Evolutionary conservation across 2,113 vertebrate species (phyloP).

Genomic region (Reinhardtius hippoglossoides): DNA sequence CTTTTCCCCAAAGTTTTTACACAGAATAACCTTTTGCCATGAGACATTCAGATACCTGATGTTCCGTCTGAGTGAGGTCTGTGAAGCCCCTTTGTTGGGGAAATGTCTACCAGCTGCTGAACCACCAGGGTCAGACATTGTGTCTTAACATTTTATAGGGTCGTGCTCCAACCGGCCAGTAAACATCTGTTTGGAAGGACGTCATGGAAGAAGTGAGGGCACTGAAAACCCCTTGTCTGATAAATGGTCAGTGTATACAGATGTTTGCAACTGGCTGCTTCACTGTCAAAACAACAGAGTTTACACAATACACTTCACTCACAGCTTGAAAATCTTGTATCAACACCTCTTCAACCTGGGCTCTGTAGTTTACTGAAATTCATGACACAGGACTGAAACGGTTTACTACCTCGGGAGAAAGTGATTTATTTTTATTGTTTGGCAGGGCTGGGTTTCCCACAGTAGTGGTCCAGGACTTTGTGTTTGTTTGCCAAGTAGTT

Average conservation of each 20-base stretch:
- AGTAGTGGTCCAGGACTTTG: slow-evolving; percentile 16
- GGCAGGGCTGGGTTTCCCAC: slow-evolving; percentile 50
- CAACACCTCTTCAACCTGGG: slow-evolving; percentile 20
- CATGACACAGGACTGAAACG: not conserved
- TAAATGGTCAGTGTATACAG: slow-evolving; percentile 34
- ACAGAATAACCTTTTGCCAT: not conserved
- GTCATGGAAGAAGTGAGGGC: slow-evolving; percentile 5
- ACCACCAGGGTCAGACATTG: slow-evolving; percentile 36
- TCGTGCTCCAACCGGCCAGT: slow-evolving; percentile 8
- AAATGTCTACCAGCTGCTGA: slow-evolving; percentile 52
- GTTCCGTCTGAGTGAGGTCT: not conserved
- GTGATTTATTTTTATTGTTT: slow-evolving; percentile 44
- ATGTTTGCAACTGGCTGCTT: slow-evolving; percentile 5
- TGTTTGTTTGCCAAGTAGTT: slow-evolving; percentile 52
- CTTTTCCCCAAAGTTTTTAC: not conserved
- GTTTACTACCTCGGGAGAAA: slow-evolving; percentile 50
- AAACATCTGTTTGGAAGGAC: slow-evolving; percentile 5
- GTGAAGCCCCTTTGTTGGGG: slow-evolving; percentile 4
- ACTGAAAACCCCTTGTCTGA: slow-evolving; percentile 22
- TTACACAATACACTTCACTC: slow-evolving; percentile 12
- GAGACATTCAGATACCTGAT: not conserved
- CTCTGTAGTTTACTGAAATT: slow-evolving; percentile 31
- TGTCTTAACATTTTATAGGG: slow-evolving; percentile 43
- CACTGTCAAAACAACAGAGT: not conserved
- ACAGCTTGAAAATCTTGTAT: slow-evolving; percentile 9